Evolutionary conservation across 2,888 invertebrate species (phyloP), one percentile per base, ranked within the genome.

Genomic region (Automeris io): DNA sequence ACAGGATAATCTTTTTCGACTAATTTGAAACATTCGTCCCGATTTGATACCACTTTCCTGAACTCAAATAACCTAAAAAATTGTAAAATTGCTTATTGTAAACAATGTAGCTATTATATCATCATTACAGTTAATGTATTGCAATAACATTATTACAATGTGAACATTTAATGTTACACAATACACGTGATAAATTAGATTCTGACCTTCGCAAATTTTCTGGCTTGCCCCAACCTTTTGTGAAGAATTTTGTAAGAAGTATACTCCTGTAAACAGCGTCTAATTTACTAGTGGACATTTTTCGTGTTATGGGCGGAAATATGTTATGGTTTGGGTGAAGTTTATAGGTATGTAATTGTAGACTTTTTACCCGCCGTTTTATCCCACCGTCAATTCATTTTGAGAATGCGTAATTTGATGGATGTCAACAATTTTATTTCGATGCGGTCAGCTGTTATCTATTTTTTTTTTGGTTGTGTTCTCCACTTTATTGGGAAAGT

Each of bases 181-280:
- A 67, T 45, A 48, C 19, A 5, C 40, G 34, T 13, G 33, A 16
- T 25, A 33, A 39, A 41, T 25, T 42, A 38, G 39, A 40, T 41
- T 41, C 56, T 67, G 61, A 94, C 96, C 93, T 93, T 79, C 93
- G 91, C 41, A 99, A 88, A 74, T 95, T 94, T 60, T 96, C 95
- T 16, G 98, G 96, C 67, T 94, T 92, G 4, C 98, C 98, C 98
- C 98, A 99, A 59, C 98, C 98, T 88, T 96, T 95, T 1, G 94
- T 95, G 68, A 98, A 99, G 75, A 98, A 96, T 76, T 93, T 95
- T 1, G 95, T 94, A 40, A 97, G 86, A 40, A 98, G 88, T 65
- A 98, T 89, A 69, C 93, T 93, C 51, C 97, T 89, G 71, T 97
- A 98, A 37, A 95, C 88, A 43, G 92, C 91, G 72, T 95, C 95